Conservation (phyloP, 1,140 invertebrate genomes). For the Papilio aristodemus region DNA sequence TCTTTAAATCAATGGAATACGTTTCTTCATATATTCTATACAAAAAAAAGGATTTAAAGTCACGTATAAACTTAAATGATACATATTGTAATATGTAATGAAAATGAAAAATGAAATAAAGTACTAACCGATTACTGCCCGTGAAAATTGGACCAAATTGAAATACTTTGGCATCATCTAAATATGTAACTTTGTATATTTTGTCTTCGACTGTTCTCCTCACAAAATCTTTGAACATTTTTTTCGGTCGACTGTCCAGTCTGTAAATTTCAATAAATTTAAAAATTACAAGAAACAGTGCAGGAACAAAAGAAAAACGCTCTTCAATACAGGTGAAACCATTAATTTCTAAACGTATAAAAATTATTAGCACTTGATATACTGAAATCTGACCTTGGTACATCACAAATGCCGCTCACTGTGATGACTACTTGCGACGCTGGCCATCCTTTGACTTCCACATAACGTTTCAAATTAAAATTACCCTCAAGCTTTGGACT, state of each 20-base stretch:
- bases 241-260: constrained; percentile 69
- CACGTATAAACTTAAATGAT: neutral
- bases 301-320: neutral
- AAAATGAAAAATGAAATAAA: constrained; percentile 17
- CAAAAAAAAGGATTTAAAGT: constrained; percentile 32
- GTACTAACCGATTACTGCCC: constrained; percentile 55
- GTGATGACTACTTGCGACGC: constrained; percentile 62
- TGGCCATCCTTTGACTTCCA: constrained; percentile 72
- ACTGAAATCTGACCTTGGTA: constrained; percentile 59
- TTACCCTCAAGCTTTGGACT: constrained; percentile 65
- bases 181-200: constrained; percentile 68
- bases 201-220: constrained; percentile 61
- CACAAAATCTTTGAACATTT: constrained; percentile 72
- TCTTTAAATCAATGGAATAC: constrained; percentile 64
- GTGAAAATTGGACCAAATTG: constrained; percentile 74
- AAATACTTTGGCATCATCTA: constrained; percentile 68
- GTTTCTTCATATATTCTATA: constrained; percentile 70
- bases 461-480: constrained; percentile 61
- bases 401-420: constrained; percentile 66
- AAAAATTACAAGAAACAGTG: neutral
- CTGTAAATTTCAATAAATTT: constrained; percentile 44
- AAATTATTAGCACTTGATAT: constrained; percentile 4
- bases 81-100: neutral
- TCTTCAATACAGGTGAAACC: neutral
- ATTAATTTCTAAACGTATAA: neutral